These are phyloP conservation scores for Copidosoma floridanum DNA, from an alignment of 1,140 invertebrate genomes.

Conservation along the genomic window DNA sequence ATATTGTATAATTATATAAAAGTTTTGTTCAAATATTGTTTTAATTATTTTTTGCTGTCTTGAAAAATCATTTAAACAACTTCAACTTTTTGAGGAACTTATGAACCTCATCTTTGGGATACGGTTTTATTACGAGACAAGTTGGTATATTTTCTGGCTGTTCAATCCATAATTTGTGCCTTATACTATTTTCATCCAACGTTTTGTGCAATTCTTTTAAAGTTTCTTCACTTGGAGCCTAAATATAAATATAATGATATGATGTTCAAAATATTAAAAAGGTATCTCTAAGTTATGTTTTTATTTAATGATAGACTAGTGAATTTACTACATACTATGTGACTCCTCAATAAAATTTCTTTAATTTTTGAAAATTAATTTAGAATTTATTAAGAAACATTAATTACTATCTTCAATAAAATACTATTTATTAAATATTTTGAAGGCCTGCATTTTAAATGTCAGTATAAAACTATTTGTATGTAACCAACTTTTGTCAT, in stretches of 20 bases:
- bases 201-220: constrained; percentile 68
- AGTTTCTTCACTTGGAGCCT: constrained; percentile 76
- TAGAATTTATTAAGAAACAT: too few species aligned
- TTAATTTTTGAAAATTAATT: too few species aligned
- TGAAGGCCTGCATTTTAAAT: too few species aligned
- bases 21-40: neutral
- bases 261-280: too few species aligned
- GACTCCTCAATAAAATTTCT: too few species aligned
- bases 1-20: neutral
- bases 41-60: neutral
- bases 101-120: constrained; percentile 80
- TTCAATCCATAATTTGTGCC: constrained; percentile 95
- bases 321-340: too few species aligned
- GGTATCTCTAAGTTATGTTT: too few species aligned
- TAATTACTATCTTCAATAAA: too few species aligned
- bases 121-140: constrained; percentile 91
- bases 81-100: constrained; percentile 88
- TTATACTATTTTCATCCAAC: constrained; percentile 71
- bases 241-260: constrained; percentile 1
- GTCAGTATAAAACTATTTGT: too few species aligned
- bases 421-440: too few species aligned
- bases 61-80: constrained; percentile 62
- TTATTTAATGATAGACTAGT: too few species aligned
- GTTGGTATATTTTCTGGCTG: constrained; percentile 96
- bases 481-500: too few species aligned